phyloP scores from a whole-genome alignment of 2,113 vertebrate genomes.

The Delphinus delphis region DNA sequence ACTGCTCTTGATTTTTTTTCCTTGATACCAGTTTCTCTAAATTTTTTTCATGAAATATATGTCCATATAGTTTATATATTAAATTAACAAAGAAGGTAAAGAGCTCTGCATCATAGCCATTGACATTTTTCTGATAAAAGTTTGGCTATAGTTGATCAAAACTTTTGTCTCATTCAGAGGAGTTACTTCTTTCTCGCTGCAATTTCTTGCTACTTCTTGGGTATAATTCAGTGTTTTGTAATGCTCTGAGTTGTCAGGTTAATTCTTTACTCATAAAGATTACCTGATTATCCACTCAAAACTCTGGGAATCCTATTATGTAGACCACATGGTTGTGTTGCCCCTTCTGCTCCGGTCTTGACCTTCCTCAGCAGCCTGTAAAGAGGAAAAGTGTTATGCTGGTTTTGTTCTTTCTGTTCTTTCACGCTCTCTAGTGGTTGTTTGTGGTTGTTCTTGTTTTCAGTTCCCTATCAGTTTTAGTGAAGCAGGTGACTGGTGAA shows the following conservation, averaged over 20 bases:
- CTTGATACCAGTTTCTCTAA: background rate
- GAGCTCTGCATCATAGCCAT: background rate
- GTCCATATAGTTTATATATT: background rate
- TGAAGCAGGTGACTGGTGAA: background rate
- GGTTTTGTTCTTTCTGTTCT: background rate
- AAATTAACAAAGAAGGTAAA: slow-evolving; percentile 16
- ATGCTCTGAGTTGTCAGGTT: background rate
- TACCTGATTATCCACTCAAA: background rate
- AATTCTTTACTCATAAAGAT: slow-evolving; percentile 26
- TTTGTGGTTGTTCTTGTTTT: background rate
- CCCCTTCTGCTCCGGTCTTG: background rate
- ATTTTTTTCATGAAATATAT: background rate
- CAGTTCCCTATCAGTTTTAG: background rate
- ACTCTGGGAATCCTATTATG: background rate
- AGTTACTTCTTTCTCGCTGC: background rate
- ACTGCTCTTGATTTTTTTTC: background rate
- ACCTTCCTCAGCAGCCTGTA: background rate
- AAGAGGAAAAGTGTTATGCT: background rate
- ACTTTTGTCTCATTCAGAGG: slow-evolving; percentile 30
- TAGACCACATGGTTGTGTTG: background rate
- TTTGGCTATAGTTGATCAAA: slow-evolving; percentile 23
- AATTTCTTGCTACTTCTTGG: background rate
- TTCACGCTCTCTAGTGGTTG: background rate
- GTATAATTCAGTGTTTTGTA: slow-evolving; percentile 38
- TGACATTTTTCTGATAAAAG: slow-evolving; percentile 21